These are phyloP conservation scores for Dromaius novaehollandiae DNA, from an alignment of 2,113 vertebrate genomes.

Conservation along the genomic window DNA sequence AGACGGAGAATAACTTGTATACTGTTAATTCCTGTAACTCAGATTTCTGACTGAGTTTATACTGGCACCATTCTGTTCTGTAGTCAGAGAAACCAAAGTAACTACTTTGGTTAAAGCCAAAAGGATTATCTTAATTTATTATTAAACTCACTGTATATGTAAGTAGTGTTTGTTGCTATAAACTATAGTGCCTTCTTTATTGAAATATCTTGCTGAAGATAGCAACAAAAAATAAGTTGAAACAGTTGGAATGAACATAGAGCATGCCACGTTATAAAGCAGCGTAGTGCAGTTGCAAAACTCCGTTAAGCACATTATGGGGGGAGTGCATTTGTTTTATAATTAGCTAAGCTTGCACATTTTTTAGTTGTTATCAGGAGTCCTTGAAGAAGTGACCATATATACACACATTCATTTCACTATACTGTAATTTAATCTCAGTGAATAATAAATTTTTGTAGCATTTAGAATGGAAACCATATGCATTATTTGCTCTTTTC, in stretches of 20 bases:
- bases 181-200: not conserved
- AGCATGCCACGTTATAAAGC: not conserved
- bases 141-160: not conserved
- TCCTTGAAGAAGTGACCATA: conserved; percentile 20
- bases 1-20: conserved; percentile 57
- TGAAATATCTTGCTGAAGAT: not conserved
- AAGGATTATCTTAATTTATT: conserved; percentile 11
- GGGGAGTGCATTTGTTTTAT: not conserved
- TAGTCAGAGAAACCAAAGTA: not conserved
- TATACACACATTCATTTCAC: conserved; percentile 32
- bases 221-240: not conserved
- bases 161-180: not conserved
- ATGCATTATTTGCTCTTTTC: conserved; percentile 24
- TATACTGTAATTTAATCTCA: conserved; percentile 48
- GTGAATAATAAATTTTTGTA: conserved; percentile 31
- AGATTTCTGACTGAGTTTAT: conserved; percentile 6
- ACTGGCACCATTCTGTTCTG: not conserved
- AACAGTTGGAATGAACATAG: not conserved
- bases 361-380: conserved; percentile 11
- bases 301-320: not conserved
- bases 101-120: not conserved
- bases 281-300: not conserved
- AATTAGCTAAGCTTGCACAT: conserved; percentile 1
- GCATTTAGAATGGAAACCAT: not conserved
- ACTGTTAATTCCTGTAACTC: conserved; percentile 36